Conservation (phyloP, 2,888 invertebrate genomes). For the Trypoxylon attenuatum region DNA sequence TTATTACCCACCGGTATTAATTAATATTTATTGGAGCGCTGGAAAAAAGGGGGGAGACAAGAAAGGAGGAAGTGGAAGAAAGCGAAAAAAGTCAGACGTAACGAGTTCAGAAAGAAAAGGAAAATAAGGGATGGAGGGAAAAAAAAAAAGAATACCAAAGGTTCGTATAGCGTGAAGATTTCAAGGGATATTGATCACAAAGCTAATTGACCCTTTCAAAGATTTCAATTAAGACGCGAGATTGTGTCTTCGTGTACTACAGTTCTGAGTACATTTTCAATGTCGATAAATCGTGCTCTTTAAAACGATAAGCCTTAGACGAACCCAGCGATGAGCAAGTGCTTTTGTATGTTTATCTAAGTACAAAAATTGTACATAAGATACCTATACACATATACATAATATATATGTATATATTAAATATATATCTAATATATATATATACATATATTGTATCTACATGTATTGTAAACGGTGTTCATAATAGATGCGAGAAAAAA, state of each 20-base stretch:
- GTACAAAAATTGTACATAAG: constrained; percentile 60
- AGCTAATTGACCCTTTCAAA: too few species aligned
- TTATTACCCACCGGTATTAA: constrained; percentile 31
- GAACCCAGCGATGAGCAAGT: constrained; percentile 46
- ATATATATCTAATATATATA: constrained; percentile 8
- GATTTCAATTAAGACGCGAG: too few species aligned
- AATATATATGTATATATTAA: constrained; percentile 34
- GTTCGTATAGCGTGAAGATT: too few species aligned
- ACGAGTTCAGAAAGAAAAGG: too few species aligned
- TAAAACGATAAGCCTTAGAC: constrained; percentile 10
- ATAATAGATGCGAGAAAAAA: constrained; percentile 11
- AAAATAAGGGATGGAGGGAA: too few species aligned
- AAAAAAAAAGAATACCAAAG: too few species aligned
- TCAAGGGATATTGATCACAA: too few species aligned
- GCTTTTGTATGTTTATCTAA: constrained; percentile 62
- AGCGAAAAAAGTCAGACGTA: too few species aligned
- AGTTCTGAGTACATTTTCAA: too few species aligned
- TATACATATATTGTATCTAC: constrained; percentile 35
- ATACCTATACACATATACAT: constrained; percentile 11
- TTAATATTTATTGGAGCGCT: constrained; percentile 2
- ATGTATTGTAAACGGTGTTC: constrained; percentile 31
- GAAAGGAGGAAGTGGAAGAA: too few species aligned
- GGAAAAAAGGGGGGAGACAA: neutral
- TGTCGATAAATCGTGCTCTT: neutral
- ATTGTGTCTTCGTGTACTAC: constrained; percentile 1